Base-by-base conservation (phyloP, 2,797 vertebrate species). In the Pteropus rufus region DNA sequence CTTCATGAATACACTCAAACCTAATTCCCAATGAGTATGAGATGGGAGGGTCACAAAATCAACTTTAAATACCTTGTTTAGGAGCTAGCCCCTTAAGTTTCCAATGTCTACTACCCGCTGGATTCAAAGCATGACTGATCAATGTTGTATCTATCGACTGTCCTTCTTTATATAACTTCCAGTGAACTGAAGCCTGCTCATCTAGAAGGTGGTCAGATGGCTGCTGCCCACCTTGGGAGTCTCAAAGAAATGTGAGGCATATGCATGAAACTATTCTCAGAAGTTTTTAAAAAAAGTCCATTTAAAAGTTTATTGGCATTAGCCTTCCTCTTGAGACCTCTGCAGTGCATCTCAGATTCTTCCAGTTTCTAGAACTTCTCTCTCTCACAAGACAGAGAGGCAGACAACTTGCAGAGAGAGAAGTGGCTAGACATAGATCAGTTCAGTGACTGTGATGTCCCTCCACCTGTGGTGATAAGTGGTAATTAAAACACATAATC, bases 171-270 rank as follows among this genome's bases (percentile, higher is more conserved):
- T 29, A 10, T 93, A 94, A 86, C 49, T 95, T 93, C 46, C 58
- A 72, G 9, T 86, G 46, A 83, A 89, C 69, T 82, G 39, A 93
- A 70, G 23, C 34, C 31, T 79, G 23, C n/a, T 80, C 89, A 93
- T 81, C 70, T 89, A 56, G n/a, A 91, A 18, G 60, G 44, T 83
- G 54, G 58, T 89, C 41, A 94, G 14, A 91, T 15, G 31, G 15
- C 64, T 79, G 19, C 62, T 91, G 2, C 24, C 10, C 26, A 26
- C 83, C 56, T 54, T 86, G 11, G 80, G 2, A 91, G 10, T 5
- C 36, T 82, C 89, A 82, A 31, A 85, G 70, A 97, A 96, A 94
- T 88, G 31, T 94, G 39, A 96, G 14, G 41, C 23, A 93, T 56
- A 89, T 76, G 64, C 73, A 67, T 67, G 44, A 84, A 56, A 92